Evolutionary conservation across 1,140 invertebrate genomes (phyloP).

Genomic region (Brachionus koreanus): DNA sequence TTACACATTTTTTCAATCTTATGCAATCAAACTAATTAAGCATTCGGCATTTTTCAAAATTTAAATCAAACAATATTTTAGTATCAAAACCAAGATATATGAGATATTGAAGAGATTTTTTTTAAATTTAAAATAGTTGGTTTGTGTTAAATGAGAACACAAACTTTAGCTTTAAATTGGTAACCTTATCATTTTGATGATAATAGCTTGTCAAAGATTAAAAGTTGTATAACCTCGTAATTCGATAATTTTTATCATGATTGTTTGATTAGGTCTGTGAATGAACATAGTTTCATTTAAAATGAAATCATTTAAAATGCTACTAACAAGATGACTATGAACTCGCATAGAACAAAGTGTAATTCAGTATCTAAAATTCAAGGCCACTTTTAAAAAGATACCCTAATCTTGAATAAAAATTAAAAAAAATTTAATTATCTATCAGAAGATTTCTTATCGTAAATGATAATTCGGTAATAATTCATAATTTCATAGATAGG

Average conservation of each 20-base stretch:
- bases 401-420: not conserved
- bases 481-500: not conserved
- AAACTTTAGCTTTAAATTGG: not conserved
- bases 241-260: not conserved
- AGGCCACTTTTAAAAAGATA: not conserved
- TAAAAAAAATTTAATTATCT: not conserved
- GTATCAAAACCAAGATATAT: no score
- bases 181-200: not conserved
- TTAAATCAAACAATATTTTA: no score
- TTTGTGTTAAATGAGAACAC: not conserved
- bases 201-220: slow-evolving; percentile 8
- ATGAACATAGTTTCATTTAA: not conserved
- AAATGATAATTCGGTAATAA: not conserved
- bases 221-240: not conserved
- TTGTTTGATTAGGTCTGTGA: not conserved
- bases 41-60: no score
- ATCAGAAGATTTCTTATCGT: not conserved
- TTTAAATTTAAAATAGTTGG: no score
- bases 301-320: not conserved
- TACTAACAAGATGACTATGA: not conserved
- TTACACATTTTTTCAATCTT: not conserved
- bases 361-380: not conserved
- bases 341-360: not conserved
- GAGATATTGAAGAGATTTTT: no score
- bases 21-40: no score